Base-by-base conservation (phyloP, 1,140 invertebrate genomes). In the Danaus plexippus region DNA sequence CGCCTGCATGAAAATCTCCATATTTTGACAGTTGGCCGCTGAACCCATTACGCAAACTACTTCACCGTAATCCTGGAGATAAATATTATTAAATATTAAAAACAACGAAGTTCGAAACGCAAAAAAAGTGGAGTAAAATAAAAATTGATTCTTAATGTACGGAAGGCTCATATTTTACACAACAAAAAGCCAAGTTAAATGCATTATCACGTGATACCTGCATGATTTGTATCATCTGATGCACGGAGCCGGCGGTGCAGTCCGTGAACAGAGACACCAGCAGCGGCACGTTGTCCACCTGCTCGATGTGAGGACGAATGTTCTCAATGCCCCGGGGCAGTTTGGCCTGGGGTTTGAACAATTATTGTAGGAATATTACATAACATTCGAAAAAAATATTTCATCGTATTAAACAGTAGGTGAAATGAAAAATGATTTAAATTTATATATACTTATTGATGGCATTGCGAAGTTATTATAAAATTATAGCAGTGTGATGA, bases 211-310 rank as follows among this genome's bases (percentile, higher is more conserved):
- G 15, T 11, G 10, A 47, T 54, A 77, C 81, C 74, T 98, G 96
- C 96, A 98, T 97, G 50, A 98, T 98, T 57, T 92, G 90, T 59
- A 98, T 89, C 97, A 98, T 98, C 80, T 96, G 93, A 11, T 91
- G 88, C 0, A 96, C 97, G 0, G 94, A 95, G 71, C 92, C 88
- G 9, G 96, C 91, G 7, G 94, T 97, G 85, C 97, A 99, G 84
- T 99, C 98, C 2, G 97, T 99, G 75, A 99, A 99, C 1, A 99
- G 88, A 0, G 97, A 98, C 1, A 99, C 97, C 45, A 98, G 89
- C 9, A 99, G 85, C 1, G 98, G 98, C 42, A 99, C 97, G 88
- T 99, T 99, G 80, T 99, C 98, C 64, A 99, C 95, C 66, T 94
- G 90, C 79, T 97, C 94, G 55, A 99, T 91, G 84, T 99, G 98